Base-by-base conservation (phyloP, 2,797 vertebrate species). In the Xerus rutilus region DNA sequence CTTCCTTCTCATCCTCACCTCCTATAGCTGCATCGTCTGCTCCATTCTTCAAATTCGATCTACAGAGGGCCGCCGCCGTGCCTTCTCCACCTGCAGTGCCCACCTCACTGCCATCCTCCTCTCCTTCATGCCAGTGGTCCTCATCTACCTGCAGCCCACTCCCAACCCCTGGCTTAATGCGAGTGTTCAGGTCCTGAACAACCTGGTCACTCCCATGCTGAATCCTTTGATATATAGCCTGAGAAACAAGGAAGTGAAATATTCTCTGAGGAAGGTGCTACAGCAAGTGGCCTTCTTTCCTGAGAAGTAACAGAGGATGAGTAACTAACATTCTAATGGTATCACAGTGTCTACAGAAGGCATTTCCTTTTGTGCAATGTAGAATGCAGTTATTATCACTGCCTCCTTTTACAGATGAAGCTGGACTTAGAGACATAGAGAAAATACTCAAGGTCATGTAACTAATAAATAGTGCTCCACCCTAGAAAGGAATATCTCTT, bases 1-100 rank as follows among this genome's bases (percentile, higher is more conserved):
- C 86, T 97, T 98, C 72, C 59, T 95, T 11, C 91, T 98, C 54
- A 96, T 97, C 57, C 73, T 97, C 7, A 78, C 93, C 18, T 98
- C 97, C 39, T 98, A 98, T 5, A 90, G 35, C 8, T 15, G 8
- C 73, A 97, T 97, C 12, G 2, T 94, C 0, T 87, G 3, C 3
- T 95, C 95, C 49, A 94, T 97, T 39, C 70, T 98, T 17, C 78
- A 90, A 20, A 98, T 97, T 10, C 82, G 0, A 1, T 97, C 94
- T 0, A 4, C 30, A 0, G 65, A 97, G 3, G 97, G 96, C 30
- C 39, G 28, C 7, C 20, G 0, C 0, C 86, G 4, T 6, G 96
- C 90, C 8, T 97, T 98, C 47, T 97, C 97, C 32, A 98, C 97
- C 13, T 97, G 97, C 79, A 97, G 95, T 0, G 91, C 97, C 64